Evolutionary conservation across 2,113 vertebrate genomes (phyloP).

Genomic region (Apteryx mantelli): DNA sequence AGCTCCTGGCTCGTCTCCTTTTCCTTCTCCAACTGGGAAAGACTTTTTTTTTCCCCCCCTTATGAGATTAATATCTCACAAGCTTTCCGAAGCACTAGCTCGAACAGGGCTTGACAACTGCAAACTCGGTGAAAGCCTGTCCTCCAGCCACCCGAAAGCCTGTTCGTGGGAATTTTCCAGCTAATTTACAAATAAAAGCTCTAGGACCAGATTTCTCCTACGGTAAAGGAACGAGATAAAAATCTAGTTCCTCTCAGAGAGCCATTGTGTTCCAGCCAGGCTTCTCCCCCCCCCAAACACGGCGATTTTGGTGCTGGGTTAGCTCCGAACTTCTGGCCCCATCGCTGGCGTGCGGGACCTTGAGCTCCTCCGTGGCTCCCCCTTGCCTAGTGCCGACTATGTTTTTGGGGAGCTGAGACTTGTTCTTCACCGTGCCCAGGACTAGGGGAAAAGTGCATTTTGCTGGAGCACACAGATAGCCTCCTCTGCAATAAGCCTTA

Average conservation of each 20-base stretch:
- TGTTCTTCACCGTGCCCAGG: background rate
- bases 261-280: background rate
- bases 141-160: background rate
- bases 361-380: background rate
- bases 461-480: background rate
- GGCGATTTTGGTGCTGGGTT: background rate
- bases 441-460: background rate
- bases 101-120: background rate
- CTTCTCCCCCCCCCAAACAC: background rate
- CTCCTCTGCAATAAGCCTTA: background rate
- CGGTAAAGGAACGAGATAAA: background rate
- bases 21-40: background rate
- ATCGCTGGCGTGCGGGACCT: background rate
- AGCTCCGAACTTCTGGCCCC: background rate
- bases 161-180: background rate
- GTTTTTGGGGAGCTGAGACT: background rate
- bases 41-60: too few species aligned
- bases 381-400: background rate
- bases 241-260: background rate
- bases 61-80: background rate
- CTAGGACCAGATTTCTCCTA: background rate
- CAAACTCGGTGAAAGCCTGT: background rate
- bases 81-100: background rate
- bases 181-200: background rate
- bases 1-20: background rate